Evolutionary conservation across 2,797 vertebrate genomes (phyloP), one percentile per base, ranked within the genome.

Genomic region (Poecile montanus): DNA sequence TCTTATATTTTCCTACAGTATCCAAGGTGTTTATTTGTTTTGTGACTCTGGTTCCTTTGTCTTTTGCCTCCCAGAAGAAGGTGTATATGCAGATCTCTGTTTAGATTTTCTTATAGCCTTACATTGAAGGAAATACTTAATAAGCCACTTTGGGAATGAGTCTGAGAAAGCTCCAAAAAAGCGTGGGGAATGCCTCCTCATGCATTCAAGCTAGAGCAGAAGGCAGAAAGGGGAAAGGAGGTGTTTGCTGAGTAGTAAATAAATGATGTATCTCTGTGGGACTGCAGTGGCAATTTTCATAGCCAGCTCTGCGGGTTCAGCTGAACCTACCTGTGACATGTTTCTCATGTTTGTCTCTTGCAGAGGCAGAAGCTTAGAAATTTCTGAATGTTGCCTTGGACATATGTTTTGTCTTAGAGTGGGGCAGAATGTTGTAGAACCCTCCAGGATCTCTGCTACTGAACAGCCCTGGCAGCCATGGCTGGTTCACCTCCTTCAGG

Each of bases 401-500:
- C 5, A 9, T n/a, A 44, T 3, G 5, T 48, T 93, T 56, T 75
- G 6, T 50, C 53, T 66, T 29, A 36, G 23, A 53, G 11, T 13
- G 22, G 21, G 15, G 2, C 7, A 73, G 38, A 40, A 16, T 7
- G 8, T 1, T 78, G 57, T 32, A 40, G 62, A 48, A 14, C 4
- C 17, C 62, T 62, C 17, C 36, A 34, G 16, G 36, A 67, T 16
- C 7, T 32, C 30, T 17, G n/a, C 16, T 63, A 27, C 30, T 53
- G 13, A 53, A 4, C 22, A 56, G 11, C 26, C 3, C 11, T 20
- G 20, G 26, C 58, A 71, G 15, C 17, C 0, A 0, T 38, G 29
- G 4, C n/a, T 86, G 16, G 9, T 44, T 68, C 54, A 61, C 8
- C 19, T 66, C 11, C 22, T 70, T 34, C 42, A 6, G 29, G 6